Percentiles rank a stretch among this genome's conserved stretches.
phyloP scores from a whole-genome alignment of 2,113 vertebrate genomes.

The Xiphias gladius region DNA sequence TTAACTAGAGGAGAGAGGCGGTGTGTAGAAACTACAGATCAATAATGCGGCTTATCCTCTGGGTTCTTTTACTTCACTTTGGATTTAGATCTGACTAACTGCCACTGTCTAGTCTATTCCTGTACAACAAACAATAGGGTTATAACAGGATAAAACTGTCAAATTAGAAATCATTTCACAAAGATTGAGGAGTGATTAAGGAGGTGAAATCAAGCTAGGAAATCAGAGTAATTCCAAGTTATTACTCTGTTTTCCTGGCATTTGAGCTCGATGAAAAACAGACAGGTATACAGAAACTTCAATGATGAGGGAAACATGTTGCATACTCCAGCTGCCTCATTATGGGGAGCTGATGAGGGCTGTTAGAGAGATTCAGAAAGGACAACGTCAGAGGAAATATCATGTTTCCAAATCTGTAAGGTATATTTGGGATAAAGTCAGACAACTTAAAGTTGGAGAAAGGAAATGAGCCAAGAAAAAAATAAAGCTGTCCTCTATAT shows the following conservation, averaged over 20 bases:
- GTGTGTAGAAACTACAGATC: slow-evolving; percentile 77
- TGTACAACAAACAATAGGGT: slow-evolving; percentile 40
- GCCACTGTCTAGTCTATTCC: slow-evolving; percentile 49
- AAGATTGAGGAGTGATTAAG: slow-evolving; percentile 1
- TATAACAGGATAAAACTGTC: background rate
- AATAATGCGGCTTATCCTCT: slow-evolving; percentile 73
- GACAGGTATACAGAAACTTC: background rate
- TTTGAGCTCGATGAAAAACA: background rate
- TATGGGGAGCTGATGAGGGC: background rate
- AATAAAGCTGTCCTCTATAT: slow-evolving; percentile 1
- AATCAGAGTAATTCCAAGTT: background rate
- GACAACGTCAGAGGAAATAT: background rate
- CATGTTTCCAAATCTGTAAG: background rate
- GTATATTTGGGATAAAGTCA: background rate
- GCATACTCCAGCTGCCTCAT: slow-evolving; percentile 15
- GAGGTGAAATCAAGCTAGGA: background rate
- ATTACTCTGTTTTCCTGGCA: background rate
- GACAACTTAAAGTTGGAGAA: background rate
- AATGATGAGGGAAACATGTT: slow-evolving; percentile 10
- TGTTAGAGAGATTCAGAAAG: background rate
- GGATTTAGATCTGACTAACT: slow-evolving; percentile 65
- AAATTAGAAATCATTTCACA: background rate
- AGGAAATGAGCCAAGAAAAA: background rate
- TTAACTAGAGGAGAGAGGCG: slow-evolving; percentile 73
- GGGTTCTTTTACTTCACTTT: slow-evolving; percentile 77